These are phyloP conservation scores for Eueides isabella DNA, from an alignment of 1,140 invertebrate species.

Conservation along the genomic window DNA sequence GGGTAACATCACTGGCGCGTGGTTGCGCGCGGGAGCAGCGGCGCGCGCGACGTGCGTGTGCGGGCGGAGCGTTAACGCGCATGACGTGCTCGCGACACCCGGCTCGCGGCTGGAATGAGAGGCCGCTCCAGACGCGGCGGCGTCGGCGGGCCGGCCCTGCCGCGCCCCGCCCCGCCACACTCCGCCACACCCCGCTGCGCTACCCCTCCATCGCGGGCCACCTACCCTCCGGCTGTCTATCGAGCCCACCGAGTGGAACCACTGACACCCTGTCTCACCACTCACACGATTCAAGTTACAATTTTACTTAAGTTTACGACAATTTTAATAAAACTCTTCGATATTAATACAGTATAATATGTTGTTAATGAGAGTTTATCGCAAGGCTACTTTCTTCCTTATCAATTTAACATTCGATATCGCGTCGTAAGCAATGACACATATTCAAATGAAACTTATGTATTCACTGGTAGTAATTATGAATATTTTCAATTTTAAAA, in stretches of 20 bases:
- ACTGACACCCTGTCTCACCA: slow-evolving; percentile 7
- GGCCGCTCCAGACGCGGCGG: slow-evolving; percentile 67
- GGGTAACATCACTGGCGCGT: slow-evolving; percentile 73
- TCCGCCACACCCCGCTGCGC: slow-evolving; percentile 45
- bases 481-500: background rate
- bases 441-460: background rate
- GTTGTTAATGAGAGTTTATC: slow-evolving; percentile 22
- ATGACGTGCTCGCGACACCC: slow-evolving; percentile 50
- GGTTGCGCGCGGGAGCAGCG: slow-evolving; percentile 58
- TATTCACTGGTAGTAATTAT: background rate
- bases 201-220: slow-evolving; percentile 42
- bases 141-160: slow-evolving; percentile 55
- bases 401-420: slow-evolving; percentile 28
- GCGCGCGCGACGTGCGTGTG: slow-evolving; percentile 64
- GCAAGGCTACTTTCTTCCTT: slow-evolving; percentile 21
- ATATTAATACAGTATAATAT: background rate
- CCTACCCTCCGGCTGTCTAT: slow-evolving; percentile 38
- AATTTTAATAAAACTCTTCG: background rate
- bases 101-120: slow-evolving; percentile 65
- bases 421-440: slow-evolving; percentile 11
- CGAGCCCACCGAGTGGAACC: background rate
- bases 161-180: slow-evolving; percentile 50
- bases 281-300: slow-evolving; percentile 23
- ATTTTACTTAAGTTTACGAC: background rate
- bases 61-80: slow-evolving; percentile 51